These are phyloP conservation scores for Psammodynastes pulverulentus DNA, from an alignment of 2,113 vertebrate species.

Conservation along the genomic window DNA sequence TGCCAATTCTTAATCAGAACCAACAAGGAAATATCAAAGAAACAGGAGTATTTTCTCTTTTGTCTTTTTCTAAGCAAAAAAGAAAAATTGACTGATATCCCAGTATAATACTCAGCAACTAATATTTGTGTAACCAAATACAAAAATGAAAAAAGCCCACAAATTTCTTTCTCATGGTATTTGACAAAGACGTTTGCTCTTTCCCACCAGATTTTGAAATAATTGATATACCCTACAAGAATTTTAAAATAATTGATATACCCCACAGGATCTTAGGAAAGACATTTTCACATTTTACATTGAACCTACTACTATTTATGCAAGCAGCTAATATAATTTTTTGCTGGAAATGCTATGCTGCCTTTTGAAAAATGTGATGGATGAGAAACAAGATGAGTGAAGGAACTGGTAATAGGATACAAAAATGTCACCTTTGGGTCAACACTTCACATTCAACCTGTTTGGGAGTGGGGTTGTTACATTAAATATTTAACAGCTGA, in stretches of 20 bases:
- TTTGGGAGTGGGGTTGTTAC: slow-evolving; percentile 60
- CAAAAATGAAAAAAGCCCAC: too few species aligned
- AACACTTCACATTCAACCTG: slow-evolving; percentile 66
- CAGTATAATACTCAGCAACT: neutral
- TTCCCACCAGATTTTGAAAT: neutral
- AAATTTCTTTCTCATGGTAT: neutral
- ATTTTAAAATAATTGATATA: neutral
- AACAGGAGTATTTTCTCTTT: neutral
- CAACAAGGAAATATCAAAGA: neutral
- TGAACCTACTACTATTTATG: neutral
- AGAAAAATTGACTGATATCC: neutral
- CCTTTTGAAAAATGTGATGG: slow-evolving; percentile 66
- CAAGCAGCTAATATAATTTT: slow-evolving; percentile 59
- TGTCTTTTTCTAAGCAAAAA: neutral
- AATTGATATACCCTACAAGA: slow-evolving; percentile 5
- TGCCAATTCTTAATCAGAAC: neutral
- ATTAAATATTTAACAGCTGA: slow-evolving; percentile 64
- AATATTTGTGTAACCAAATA: neutral
- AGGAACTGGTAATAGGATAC: slow-evolving; percentile 69
- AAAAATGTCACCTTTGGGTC: slow-evolving; percentile 69
- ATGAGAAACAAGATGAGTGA: slow-evolving; percentile 65
- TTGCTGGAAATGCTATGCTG: slow-evolving; percentile 51
- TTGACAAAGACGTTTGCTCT: too few species aligned
- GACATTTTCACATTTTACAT: slow-evolving; percentile 19
- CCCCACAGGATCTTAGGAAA: slow-evolving; percentile 27